Evolutionary conservation across 2,113 vertebrate genomes (phyloP).

Genomic region (Caloenas nicobarica): DNA sequence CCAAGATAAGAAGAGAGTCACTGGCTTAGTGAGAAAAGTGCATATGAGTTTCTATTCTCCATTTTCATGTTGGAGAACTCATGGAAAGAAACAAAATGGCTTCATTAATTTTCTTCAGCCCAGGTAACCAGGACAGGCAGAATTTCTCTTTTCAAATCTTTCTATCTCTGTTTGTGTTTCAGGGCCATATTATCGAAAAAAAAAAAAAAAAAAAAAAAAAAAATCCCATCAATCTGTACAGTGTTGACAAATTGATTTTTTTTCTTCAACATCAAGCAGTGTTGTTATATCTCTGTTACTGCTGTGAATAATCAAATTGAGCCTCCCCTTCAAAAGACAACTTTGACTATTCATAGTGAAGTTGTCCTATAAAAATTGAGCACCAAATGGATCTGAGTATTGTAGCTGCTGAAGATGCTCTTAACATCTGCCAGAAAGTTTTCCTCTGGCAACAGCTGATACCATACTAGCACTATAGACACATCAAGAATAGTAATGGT

Average conservation of each 20-base stretch:
- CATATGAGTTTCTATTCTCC: background rate
- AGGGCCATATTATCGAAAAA: background rate
- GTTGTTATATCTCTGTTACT: background rate
- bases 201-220: background rate
- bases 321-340: background rate
- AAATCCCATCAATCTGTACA: background rate
- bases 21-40: background rate
- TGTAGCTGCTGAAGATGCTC: background rate
- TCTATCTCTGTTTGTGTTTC: background rate
- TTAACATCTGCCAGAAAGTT: background rate
- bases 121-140: background rate
- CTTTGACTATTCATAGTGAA: background rate
- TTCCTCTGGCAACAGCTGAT: background rate
- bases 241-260: background rate
- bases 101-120: background rate
- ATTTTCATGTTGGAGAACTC: background rate
- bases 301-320: background rate
- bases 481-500: background rate
- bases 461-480: background rate
- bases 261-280: background rate
- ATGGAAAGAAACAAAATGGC: background rate
- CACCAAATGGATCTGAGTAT: background rate
- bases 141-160: background rate
- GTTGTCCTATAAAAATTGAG: background rate
- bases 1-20: background rate